Evolutionary conservation across 2,113 vertebrate species (phyloP).

Genomic region (Procavia capensis): DNA sequence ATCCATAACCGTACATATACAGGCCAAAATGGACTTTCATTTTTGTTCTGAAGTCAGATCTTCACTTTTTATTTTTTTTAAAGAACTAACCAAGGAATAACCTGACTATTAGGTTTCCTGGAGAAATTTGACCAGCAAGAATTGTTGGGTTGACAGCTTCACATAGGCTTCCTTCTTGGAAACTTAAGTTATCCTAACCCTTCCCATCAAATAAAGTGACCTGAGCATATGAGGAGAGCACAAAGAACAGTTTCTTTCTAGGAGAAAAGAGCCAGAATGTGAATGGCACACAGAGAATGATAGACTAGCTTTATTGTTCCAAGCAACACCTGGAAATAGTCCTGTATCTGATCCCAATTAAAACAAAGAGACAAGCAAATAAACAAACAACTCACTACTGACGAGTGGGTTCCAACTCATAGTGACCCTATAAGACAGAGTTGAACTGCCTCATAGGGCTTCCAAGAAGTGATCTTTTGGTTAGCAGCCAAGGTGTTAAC

Average conservation of each 20-base stretch:
- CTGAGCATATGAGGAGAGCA: background rate
- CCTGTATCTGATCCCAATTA: background rate
- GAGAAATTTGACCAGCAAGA: background rate
- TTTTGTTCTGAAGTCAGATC: background rate
- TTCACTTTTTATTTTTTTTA: background rate
- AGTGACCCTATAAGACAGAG: too few relatives aligned
- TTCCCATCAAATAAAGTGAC: background rate
- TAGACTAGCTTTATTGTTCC: background rate
- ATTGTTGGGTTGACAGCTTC: background rate
- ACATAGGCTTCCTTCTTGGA: background rate
- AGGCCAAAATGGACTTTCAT: background rate
- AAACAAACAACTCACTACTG: too few relatives aligned
- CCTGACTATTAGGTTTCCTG: background rate
- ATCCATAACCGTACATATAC: background rate
- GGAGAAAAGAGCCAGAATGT: constrained; percentile 7
- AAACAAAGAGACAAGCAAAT: too few relatives aligned
- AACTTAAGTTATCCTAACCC: background rate
- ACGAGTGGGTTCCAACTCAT: too few relatives aligned
- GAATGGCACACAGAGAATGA: background rate
- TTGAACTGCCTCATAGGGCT: too few relatives aligned
- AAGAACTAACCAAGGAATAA: background rate
- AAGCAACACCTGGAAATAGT: background rate
- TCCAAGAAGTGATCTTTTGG: too few relatives aligned
- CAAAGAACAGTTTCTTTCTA: background rate
- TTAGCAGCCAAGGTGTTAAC: too few relatives aligned